phyloP scores from a whole-genome alignment of 92 coral and sea anemone genomes.

The Paragorgia papillata region DNA sequence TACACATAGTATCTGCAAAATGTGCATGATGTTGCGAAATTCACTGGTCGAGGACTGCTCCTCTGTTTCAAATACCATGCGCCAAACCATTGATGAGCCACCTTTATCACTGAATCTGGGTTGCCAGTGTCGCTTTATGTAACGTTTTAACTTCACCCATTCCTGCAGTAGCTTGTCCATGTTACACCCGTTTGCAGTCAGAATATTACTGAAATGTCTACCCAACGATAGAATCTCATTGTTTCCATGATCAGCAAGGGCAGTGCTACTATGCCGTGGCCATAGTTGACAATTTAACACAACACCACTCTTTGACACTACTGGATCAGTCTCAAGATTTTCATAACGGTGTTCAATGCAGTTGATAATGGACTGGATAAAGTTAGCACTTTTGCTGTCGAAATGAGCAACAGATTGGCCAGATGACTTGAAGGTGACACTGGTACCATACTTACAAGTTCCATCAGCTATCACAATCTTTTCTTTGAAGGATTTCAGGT shows the following conservation, averaged over 20 bases:
- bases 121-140: constrained; percentile 8
- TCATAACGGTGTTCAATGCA: neutral
- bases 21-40: too few species aligned
- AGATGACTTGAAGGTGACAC: neutral
- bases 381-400: neutral
- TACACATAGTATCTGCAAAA: too few species aligned
- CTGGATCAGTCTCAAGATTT: neutral
- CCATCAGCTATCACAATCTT: neutral
- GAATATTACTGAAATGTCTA: neutral
- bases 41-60: too few species aligned
- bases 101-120: too few species aligned
- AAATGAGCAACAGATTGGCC: neutral
- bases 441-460: neutral
- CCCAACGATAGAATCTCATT: neutral
- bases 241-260: constrained; percentile 12
- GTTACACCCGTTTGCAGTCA: neutral
- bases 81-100: too few species aligned
- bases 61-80: too few species aligned
- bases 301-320: neutral
- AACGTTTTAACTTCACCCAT: neutral
- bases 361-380: neutral
- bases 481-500: neutral
- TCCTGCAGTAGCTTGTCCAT: neutral
- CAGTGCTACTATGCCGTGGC: neutral
- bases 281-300: neutral